Evolutionary conservation across 2,888 invertebrate genomes (phyloP), one percentile per base, ranked within the genome.

Genomic region (Laspeyria flexula): DNA sequence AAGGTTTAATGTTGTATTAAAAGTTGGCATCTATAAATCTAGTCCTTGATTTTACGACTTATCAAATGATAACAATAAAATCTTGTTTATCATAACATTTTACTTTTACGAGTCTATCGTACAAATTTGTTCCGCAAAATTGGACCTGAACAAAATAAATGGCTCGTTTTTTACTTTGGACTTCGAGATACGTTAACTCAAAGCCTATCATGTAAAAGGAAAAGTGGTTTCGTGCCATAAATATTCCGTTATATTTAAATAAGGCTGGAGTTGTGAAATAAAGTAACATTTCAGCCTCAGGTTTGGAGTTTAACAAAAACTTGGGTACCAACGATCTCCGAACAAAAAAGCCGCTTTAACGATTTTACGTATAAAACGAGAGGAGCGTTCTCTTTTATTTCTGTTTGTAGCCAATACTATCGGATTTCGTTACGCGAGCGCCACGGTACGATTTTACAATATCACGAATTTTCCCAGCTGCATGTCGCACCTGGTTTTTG

Each of bases 401-500:
- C 55, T 63, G 59, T 70, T 64, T 73, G 61, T 61, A 54, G 55
- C 64, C 65, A 61, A 64, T 69, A 68, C 68, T 66, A 77, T 78
- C 71, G 75, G 77, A 75, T 78, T 75, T 71, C 71, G 68, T 62
- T 45, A 61, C 67, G 53, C 56, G 61, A 51, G 55, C 60, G 53
- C 43, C 60, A 52, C 60, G 58, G 61, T 55, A 64, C 59, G 56
- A 60, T 73, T 76, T 71, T 65, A 72, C 73, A 73, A 73, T 73
- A 75, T 65, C 70, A 48, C 60, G 66, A 65, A 72, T 73, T 70
- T 61, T 45, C 57, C 58, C 55, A 54, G 57, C 44, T 59, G 39
- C 50, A 44, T 53, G 58, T 67, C 60, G 46, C 71, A 74, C 65
- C 65, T 68, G 63, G 53, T 59, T 64, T 69, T 68, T 61, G 65